Evolutionary conservation across 1,140 invertebrate species (phyloP), one percentile per base, ranked within the genome.

Genomic region (Gryon sp.): DNA sequence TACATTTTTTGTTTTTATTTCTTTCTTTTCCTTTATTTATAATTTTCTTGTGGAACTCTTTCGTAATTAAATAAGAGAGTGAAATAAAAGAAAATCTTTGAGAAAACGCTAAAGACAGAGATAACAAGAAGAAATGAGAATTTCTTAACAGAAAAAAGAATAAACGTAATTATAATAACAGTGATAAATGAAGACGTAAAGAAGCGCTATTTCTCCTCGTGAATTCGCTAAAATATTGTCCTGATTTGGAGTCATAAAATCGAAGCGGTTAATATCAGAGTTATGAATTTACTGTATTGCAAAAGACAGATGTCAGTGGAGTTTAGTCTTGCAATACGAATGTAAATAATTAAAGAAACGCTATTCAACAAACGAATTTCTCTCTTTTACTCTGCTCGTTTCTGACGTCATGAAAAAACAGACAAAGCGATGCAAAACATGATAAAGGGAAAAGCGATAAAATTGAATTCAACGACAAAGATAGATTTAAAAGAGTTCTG

Each of bases 291-390:
- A 43, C 22, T 7, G 62, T 50, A 73, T 63, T 63, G 69, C 63
- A 78, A 73, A 78, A 69, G 68, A 72, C 53, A 65, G 66, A 78
- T 78, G 63, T 78, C 66, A 63, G 62, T 57, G 55, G 15, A 63
- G 63, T 59, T 73, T 62, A 63, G 68, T 63, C 55, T 78, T 69
- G 69, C 41, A 68, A 73, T 26, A 57, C 63, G 69, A 78, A 73
- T 78, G 69, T 78, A 78, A 73, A 78, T 78, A 78, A 78, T 78
- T 78, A 78, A 78, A 78, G 76, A 78, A 78, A 78, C 68, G 65
- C 50, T 65, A 68, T 65, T 60, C 69, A 50, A 73, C 69, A 78
- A 78, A 78, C 76, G 65, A 78, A 78, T 74, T 70, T 78, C 63
- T 78, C n/a, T n/a, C 65, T 69, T 74, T 68, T 73, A 70, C 59